These are phyloP conservation scores for Drosophila obscura DNA, from an alignment of 1,140 invertebrate species.

Conservation along the genomic window DNA sequence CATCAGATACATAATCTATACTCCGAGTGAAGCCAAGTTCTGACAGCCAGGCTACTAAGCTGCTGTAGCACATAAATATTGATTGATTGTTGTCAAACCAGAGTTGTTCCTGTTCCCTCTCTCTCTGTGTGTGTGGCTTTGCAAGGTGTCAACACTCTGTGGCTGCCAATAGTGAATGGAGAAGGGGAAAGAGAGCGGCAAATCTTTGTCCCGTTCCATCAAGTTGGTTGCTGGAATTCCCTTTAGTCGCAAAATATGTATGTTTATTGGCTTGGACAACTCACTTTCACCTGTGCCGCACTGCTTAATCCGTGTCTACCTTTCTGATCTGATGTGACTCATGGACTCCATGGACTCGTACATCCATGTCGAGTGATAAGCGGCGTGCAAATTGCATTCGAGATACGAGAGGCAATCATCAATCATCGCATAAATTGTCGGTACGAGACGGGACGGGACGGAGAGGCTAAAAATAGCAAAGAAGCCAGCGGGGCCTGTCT, in stretches of 20 bases:
- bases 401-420: conserved; percentile 53
- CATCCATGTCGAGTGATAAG: conserved; percentile 58
- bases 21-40: conserved; percentile 23
- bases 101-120: conserved; percentile 11
- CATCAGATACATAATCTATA: conserved; percentile 18
- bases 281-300: conserved; percentile 21
- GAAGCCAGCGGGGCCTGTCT: conserved; percentile 12
- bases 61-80: conserved; percentile 74
- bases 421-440: conserved; percentile 72
- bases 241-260: conserved; percentile 34
- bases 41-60: conserved; percentile 60
- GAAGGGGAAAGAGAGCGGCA: background rate
- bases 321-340: conserved; percentile 4
- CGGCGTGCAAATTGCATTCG: conserved; percentile 63
- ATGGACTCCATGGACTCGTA: conserved; percentile 43
- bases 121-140: conserved; percentile 2
- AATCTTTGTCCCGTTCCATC: background rate
- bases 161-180: conserved; percentile 44
- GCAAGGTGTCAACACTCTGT: conserved; percentile 68
- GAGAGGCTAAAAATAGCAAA: conserved; percentile 11
- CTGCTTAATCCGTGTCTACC: conserved; percentile 30
- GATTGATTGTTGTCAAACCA: conserved; percentile 78
- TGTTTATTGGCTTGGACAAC: conserved; percentile 46
- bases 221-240: conserved; percentile 5
- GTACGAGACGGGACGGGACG: conserved; percentile 22